These are phyloP conservation scores for Budorcas taxicolor DNA, from an alignment of 2,113 vertebrate species.

Conservation along the genomic window DNA sequence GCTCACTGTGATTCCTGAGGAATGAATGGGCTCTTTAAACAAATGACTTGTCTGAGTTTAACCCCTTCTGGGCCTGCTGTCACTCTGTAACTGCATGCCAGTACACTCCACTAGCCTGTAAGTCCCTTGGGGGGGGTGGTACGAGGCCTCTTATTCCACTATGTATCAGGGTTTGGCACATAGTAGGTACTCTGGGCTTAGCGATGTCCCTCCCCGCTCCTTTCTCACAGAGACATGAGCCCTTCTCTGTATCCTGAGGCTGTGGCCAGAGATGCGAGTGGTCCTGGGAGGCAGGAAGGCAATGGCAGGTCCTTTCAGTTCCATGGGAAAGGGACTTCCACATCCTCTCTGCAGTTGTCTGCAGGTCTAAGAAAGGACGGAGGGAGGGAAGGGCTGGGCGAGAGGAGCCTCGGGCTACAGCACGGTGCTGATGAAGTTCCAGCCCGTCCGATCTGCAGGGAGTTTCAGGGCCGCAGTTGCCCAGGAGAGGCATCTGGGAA, in stretches of 20 bases:
- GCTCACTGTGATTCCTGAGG: background rate
- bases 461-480: background rate
- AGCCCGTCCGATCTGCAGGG: accelerated
- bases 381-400: background rate
- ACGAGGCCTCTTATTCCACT: background rate
- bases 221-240: background rate
- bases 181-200: background rate
- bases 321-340: background rate
- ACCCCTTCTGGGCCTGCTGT: background rate
- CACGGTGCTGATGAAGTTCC: background rate
- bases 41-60: background rate
- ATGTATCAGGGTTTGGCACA: background rate
- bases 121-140: background rate
- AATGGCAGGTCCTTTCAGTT: background rate
- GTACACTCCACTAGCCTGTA: background rate
- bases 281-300: background rate
- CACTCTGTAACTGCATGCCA: accelerated
- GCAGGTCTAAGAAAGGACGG: background rate
- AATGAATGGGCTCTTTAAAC: background rate
- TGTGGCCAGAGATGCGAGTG: background rate
- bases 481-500: background rate
- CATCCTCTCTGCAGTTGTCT: background rate
- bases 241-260: background rate
- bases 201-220: background rate
- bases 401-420: background rate